These are phyloP conservation scores for Catharus fuscescens DNA, from an alignment of 2,113 vertebrate genomes.

Conservation along the genomic window DNA sequence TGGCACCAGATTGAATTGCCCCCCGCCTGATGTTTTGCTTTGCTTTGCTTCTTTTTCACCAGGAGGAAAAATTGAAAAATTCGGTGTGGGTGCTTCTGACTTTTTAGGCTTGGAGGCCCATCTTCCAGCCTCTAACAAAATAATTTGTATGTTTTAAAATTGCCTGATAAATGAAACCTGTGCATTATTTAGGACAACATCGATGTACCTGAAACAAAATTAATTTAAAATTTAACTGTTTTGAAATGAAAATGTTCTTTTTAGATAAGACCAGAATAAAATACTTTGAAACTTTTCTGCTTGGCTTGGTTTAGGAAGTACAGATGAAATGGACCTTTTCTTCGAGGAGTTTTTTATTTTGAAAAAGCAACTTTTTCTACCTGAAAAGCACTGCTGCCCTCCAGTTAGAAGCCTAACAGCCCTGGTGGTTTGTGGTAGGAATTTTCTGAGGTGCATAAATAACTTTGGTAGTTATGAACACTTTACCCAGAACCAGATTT, in stretches of 20 bases:
- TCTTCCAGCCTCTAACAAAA: background rate
- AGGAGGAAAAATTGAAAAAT: background rate
- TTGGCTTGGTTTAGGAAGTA: background rate
- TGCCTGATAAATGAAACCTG: background rate
- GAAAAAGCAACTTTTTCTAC: background rate
- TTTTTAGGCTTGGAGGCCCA: background rate
- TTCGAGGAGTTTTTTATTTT: background rate
- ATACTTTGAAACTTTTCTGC: background rate
- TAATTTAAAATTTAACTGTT: background rate
- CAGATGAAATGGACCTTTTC: background rate
- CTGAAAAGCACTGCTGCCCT: background rate
- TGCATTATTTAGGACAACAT: background rate
- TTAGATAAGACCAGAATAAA: background rate
- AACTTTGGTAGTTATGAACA: background rate
- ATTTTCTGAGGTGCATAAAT: conserved; percentile 18
- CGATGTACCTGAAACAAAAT: background rate
- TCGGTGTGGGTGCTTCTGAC: background rate
- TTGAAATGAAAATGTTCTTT: conserved; percentile 10
- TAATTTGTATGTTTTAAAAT: background rate
- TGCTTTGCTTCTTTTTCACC: background rate
- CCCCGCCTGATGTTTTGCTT: background rate
- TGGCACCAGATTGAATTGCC: background rate
- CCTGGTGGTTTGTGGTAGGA: background rate
- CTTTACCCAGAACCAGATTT: background rate
- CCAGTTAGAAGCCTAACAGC: background rate